Base-by-base conservation (phyloP, 2,797 vertebrate genomes). In the Hydrocynus forskahlii region DNA sequence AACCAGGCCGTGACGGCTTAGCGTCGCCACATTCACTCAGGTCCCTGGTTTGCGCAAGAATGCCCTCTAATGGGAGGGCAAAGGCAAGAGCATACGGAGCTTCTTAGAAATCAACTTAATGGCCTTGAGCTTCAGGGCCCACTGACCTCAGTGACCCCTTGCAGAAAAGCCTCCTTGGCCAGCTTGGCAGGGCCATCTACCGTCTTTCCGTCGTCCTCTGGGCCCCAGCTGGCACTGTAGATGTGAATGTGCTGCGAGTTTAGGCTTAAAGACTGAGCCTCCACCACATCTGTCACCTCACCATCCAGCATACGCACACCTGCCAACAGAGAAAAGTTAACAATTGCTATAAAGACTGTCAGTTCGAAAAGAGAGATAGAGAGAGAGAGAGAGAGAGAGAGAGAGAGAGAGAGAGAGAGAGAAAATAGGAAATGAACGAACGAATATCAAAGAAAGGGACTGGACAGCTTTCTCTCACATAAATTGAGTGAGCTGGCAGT, bases 151-250 rank as follows among this genome's bases (percentile, higher is more conserved):
- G 93, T 97, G 80, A 98, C 96, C 21, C 97, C 97, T 74, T 95
- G 93, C 81, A 95, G 94, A 82, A 99, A 99, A 74, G 97, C 97
- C 89, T 97, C 97, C 88, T 96, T 97, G 0, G 97, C 97, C 62
- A 99, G 92, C 87, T 95, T 97, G 86, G 97, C 98, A 0, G 98
- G 98, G 79, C 97, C 97, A 0, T 98, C 98, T 86, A 99, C 91
- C 0, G 98, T 97, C 87, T 94, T 94, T 29, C 98, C 98, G 0
- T 98, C 96, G 3, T 99, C 98, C 80, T 96, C 95, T 2, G 98
- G 98, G 14, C 97, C 98, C 98, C 98, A 99, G 91, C 95, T 96
- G 4, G 97, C 95, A 55, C 96, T 94, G 88, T 98, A 99, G 85
- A 99, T 95, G 85, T 99, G 96, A 84, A 99, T 95, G 40, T 98